Conservation (phyloP, 2,113 vertebrate species). For the Panthera tigris region DNA sequence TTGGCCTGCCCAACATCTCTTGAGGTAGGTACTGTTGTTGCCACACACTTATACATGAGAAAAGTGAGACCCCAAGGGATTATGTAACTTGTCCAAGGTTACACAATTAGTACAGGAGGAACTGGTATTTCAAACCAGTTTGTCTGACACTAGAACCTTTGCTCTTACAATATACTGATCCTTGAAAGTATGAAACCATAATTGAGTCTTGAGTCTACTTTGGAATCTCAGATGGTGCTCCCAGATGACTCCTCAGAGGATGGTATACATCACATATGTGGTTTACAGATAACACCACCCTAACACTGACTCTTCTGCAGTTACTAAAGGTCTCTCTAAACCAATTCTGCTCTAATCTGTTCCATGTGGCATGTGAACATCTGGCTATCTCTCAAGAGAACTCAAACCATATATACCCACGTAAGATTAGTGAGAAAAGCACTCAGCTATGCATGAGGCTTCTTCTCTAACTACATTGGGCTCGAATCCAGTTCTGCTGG, state of each 20-base stretch:
- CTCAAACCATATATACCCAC: neutral
- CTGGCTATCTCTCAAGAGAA: neutral
- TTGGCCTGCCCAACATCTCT: neutral
- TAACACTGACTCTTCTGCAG: neutral
- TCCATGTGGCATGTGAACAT: slow-evolving; percentile 28
- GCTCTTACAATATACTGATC: slow-evolving; percentile 2
- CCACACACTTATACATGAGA: neutral
- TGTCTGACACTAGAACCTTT: neutral
- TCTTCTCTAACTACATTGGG: neutral
- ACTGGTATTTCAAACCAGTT: neutral
- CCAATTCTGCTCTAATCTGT: neutral
- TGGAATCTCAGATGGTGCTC: neutral
- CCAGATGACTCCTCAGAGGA: neutral
- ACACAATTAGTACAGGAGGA: neutral
- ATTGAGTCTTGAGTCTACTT: neutral
- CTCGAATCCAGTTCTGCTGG: neutral
- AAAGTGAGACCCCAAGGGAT: neutral
- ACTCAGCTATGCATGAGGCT: neutral
- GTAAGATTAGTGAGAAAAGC: neutral
- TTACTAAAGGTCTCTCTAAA: neutral
- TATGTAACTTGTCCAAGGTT: neutral
- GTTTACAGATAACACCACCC: neutral
- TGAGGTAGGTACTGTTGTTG: neutral
- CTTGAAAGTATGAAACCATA: slow-evolving; percentile 9
- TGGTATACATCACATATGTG: neutral